Conservation (phyloP, 2,888 invertebrate species). For the Stegana nigrithorax region DNA sequence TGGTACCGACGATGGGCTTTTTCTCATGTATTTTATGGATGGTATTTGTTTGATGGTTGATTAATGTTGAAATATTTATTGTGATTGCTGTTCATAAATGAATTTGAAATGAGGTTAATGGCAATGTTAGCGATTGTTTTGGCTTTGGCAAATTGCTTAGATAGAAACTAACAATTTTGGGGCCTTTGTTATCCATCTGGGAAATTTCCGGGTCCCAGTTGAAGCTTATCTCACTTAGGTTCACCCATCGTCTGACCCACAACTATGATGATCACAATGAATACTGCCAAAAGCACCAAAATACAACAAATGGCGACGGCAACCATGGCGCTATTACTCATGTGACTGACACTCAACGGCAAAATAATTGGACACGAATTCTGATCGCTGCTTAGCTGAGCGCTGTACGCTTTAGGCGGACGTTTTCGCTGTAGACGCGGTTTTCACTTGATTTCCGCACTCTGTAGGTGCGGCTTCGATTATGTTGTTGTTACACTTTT, state of each 20-base stretch:
- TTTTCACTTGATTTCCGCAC: too few species aligned
- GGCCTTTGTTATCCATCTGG: slow-evolving; percentile 70
- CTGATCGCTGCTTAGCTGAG: background rate
- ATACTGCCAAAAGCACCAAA: slow-evolving; percentile 82
- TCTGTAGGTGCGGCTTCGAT: background rate
- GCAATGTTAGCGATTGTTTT: slow-evolving; percentile 24
- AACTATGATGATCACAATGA: slow-evolving; percentile 85
- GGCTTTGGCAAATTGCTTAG: slow-evolving; percentile 32
- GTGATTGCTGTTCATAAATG: background rate
- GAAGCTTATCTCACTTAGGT: slow-evolving; percentile 72
- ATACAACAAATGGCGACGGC: slow-evolving; percentile 88
- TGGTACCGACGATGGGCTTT: slow-evolving; percentile 61
- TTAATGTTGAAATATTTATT: too few species aligned
- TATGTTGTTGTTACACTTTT: background rate
- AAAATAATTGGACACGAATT: slow-evolving; percentile 36
- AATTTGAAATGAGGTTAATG: slow-evolving; percentile 11
- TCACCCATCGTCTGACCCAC: slow-evolving; percentile 81
- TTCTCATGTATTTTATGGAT: background rate
- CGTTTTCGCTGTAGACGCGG: slow-evolving; percentile 10
- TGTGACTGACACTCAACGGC: slow-evolving; percentile 40
- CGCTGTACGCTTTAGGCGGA: background rate
- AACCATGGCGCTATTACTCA: slow-evolving; percentile 75
- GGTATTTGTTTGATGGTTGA: slow-evolving; percentile 1
- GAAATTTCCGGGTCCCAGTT: slow-evolving; percentile 69
- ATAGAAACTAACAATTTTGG: slow-evolving; percentile 63